Evolutionary conservation across 2,888 invertebrate genomes (phyloP).

Genomic region (Cordilura impudica): DNA sequence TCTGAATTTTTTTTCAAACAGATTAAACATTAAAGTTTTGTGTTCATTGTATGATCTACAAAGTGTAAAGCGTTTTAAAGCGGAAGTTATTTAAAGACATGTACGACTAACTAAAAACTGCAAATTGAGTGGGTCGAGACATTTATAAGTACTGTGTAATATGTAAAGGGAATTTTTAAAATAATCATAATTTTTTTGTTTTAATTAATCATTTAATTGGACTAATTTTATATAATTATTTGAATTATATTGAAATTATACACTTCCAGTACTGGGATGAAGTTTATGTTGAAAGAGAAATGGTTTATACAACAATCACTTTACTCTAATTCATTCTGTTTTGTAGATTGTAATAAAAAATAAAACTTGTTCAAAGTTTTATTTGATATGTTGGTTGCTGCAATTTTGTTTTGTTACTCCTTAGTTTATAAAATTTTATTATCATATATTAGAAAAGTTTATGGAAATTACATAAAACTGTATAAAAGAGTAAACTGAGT

Average conservation of each 20-base stretch:
- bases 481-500: slow-evolving; percentile 27
- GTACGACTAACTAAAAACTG: not conserved
- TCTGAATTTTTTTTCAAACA: slow-evolving; percentile 16
- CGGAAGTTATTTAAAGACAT: slow-evolving; percentile 9
- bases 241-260: too few species aligned
- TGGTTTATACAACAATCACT: too few species aligned
- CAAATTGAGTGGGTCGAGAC: slow-evolving; percentile 3
- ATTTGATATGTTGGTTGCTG: not conserved
- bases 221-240: too few species aligned
- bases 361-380: not conserved
- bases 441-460: slow-evolving; percentile 54
- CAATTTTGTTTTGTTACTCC: not conserved
- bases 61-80: not conserved
- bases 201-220: too few species aligned
- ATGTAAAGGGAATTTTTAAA: not conserved
- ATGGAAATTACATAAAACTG: slow-evolving; percentile 42
- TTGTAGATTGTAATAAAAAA: not conserved
- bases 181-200: too few species aligned
- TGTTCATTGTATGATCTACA: not conserved
- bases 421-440: not conserved
- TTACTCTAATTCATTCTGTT: too few species aligned
- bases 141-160: not conserved
- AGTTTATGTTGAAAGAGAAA: too few species aligned
- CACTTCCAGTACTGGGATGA: too few species aligned
- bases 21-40: not conserved